phyloP scores from a whole-genome alignment of 2,797 vertebrate genomes.

The Mus minutoides region DNA sequence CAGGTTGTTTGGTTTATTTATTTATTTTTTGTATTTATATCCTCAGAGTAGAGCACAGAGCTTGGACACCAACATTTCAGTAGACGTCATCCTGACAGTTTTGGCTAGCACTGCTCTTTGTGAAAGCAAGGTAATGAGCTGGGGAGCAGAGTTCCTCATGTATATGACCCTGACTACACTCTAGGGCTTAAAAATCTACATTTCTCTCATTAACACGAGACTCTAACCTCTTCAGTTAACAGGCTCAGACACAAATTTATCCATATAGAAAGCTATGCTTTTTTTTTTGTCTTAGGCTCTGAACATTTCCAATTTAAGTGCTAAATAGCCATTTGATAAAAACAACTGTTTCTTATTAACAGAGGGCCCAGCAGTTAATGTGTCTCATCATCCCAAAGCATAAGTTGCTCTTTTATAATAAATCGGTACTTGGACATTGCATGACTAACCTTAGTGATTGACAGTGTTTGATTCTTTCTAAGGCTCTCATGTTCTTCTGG shows the following conservation, averaged over 20 bases:
- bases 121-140: conserved; percentile 12
- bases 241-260: conserved; percentile 18
- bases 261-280: not conserved
- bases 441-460: not conserved
- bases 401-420: conserved; percentile 42
- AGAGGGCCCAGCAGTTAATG: not conserved
- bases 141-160: not conserved
- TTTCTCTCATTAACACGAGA: conserved; percentile 50
- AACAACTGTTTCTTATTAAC: conserved; percentile 14
- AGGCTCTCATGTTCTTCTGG: not conserved
- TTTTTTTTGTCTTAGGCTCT: not conserved
- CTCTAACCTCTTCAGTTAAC: conserved; percentile 26
- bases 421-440: not conserved
- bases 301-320: conserved; percentile 51
- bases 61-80: not conserved
- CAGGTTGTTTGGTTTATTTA: not conserved
- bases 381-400: conserved; percentile 15
- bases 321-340: conserved; percentile 41
- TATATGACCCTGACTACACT: not conserved
- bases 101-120: not conserved
- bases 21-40: not conserved
- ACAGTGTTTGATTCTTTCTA: not conserved
- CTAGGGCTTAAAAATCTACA: not conserved
- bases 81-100: not conserved
- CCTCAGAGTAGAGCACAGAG: not conserved